These are phyloP conservation scores for Formica exsecta DNA, from an alignment of 1,140 invertebrate species.

Conservation along the genomic window DNA sequence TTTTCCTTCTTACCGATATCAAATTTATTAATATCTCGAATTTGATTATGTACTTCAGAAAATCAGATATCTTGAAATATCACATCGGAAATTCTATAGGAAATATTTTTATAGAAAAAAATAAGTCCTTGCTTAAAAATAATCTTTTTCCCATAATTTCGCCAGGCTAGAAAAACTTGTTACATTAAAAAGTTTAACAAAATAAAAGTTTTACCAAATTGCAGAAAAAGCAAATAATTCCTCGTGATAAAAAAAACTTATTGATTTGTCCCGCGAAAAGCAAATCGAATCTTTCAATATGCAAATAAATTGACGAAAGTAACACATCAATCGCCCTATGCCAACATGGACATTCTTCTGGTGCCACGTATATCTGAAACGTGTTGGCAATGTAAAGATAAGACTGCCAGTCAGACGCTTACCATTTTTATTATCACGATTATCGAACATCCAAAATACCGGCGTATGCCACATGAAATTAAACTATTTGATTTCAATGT, in stretches of 20 bases:
- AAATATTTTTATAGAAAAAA: neutral
- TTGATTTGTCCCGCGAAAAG: neutral
- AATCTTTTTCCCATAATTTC: neutral
- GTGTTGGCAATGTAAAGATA: conserved; percentile 58
- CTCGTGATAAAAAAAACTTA: neutral
- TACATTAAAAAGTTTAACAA: neutral
- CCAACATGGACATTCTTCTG: conserved; percentile 36
- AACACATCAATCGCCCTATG: conserved; percentile 40
- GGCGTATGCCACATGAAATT: neutral
- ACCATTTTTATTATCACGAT: conserved; percentile 46
- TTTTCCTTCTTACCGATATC: no score
- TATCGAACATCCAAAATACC: conserved; percentile 36
- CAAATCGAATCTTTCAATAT: conserved; percentile 37
- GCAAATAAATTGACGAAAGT: conserved; percentile 52
- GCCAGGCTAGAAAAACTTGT: neutral
- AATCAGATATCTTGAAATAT: no score
- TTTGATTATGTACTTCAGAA: no score
- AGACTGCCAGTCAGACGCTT: conserved; percentile 20
- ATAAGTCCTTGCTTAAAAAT: neutral
- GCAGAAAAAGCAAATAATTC: neutral
- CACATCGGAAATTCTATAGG: no score
- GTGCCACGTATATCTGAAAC: conserved; percentile 63
- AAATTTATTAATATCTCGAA: no score
- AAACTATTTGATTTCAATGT: neutral
- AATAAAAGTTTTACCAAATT: neutral